phyloP scores from a whole-genome alignment of 2,888 invertebrate genomes.

The Penaeus monodon region DNA sequence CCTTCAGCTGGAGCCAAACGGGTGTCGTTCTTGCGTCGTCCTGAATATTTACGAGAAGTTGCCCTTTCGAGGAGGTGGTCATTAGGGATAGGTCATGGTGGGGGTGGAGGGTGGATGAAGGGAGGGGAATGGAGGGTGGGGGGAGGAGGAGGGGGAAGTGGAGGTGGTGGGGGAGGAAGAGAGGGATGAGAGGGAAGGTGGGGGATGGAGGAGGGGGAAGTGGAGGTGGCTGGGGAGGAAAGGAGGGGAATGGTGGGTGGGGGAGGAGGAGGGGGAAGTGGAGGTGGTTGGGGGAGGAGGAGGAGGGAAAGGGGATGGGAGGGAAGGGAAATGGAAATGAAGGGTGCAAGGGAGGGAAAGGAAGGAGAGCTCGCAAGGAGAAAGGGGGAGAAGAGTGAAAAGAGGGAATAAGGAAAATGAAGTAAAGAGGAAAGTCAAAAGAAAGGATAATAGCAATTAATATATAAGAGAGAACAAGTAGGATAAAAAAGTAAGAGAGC shows the following conservation, averaged over 20 bases:
- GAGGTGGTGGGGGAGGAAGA: background rate
- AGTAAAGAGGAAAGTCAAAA: background rate
- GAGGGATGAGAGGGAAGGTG: background rate
- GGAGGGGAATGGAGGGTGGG: background rate
- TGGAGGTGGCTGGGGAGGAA: background rate
- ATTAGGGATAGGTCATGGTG: background rate
- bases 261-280: no score
- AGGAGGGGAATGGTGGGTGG: background rate
- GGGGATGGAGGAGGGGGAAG: background rate
- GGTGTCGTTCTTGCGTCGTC: no score
- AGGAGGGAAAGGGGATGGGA: no score
- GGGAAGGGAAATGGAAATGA: no score
- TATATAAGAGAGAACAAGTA: background rate
- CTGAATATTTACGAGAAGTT: no score
- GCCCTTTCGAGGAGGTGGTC: background rate
- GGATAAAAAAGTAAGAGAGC: background rate
- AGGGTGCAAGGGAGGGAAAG: no score
- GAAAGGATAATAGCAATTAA: background rate
- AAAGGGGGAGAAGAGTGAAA: background rate
- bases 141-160: background rate
- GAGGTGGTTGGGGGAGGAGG: background rate
- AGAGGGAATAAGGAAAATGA: background rate
- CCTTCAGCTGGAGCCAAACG: no score
- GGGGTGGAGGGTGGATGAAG: background rate
- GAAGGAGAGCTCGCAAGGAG: no score